Evolutionary conservation across 2,113 vertebrate species (phyloP).

Genomic region (Baryphthengus martii): DNA sequence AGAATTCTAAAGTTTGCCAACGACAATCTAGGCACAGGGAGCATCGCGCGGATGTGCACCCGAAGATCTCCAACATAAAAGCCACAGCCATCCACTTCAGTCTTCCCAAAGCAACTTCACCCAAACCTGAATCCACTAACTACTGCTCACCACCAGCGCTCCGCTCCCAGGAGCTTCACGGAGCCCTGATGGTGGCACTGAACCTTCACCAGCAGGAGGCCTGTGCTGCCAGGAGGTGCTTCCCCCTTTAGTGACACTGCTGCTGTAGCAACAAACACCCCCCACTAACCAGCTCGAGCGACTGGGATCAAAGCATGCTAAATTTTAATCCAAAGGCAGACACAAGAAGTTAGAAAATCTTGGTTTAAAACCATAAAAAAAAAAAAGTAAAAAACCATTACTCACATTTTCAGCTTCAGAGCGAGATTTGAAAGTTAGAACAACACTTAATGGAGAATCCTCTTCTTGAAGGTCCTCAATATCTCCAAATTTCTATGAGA

Average conservation of each 20-base stretch:
- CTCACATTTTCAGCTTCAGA: slow-evolving; percentile 89
- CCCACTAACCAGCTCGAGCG: background rate
- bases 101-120: background rate
- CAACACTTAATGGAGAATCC: slow-evolving; percentile 80
- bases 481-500: slow-evolving; percentile 84
- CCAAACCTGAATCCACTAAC: background rate
- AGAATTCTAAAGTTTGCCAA: background rate
- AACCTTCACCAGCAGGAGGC: background rate
- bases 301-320: background rate
- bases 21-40: background rate
- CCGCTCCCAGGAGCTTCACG: no score
- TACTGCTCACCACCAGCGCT: fast-evolving
- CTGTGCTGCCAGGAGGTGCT: fast-evolving
- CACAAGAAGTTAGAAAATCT: background rate
- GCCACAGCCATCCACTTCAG: background rate
- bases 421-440: slow-evolving; percentile 87
- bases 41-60: fast-evolving
- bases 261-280: background rate
- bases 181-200: fast-evolving
- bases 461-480: slow-evolving; percentile 87
- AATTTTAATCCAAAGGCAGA: background rate
- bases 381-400: background rate
- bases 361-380: background rate
- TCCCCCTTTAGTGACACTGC: background rate
- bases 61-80: background rate